Evolutionary conservation across 2,888 invertebrate genomes (phyloP).

Genomic region (Drosophila nr. perissopoda): DNA sequence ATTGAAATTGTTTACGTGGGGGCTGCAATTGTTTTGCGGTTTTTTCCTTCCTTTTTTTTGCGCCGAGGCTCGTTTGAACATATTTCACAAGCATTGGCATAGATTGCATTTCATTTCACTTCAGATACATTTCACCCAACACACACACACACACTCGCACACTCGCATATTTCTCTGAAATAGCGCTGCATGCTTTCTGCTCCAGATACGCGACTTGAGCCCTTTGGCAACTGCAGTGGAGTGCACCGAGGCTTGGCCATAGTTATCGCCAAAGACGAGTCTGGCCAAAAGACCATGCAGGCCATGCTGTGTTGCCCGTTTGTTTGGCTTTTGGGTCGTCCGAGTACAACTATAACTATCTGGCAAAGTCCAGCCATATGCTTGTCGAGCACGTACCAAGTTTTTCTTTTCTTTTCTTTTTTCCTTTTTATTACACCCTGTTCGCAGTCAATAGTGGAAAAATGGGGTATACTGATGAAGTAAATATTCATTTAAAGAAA

Average conservation of each 20-base stretch:
- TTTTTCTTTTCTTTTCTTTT: conserved; percentile 32
- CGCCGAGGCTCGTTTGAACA: conserved; percentile 39
- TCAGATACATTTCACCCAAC: conserved; percentile 22
- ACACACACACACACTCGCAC: not conserved
- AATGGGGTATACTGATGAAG: not conserved
- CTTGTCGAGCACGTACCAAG: conserved; percentile 60
- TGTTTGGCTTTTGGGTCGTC: conserved; percentile 29
- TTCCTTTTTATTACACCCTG: not conserved
- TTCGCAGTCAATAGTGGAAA: not conserved
- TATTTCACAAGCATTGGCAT: conserved; percentile 35
- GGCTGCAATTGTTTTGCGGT: conserved; percentile 52
- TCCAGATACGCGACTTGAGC: conserved; percentile 65
- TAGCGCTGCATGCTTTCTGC: conserved; percentile 62
- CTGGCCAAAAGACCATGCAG: conserved; percentile 30
- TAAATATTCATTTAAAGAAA: not conserved
- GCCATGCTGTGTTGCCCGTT: conserved; percentile 6
- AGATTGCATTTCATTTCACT: conserved; percentile 30
- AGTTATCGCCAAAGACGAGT: conserved; percentile 15
- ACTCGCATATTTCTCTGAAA: conserved; percentile 29
- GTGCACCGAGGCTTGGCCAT: conserved; percentile 71
- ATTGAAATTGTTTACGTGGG: conserved; percentile 75
- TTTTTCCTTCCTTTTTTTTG: not conserved
- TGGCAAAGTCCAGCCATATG: conserved; percentile 55
- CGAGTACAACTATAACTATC: conserved; percentile 12
- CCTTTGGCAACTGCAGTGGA: conserved; percentile 72